Evolutionary conservation across 1,140 invertebrate species (phyloP).

Genomic region (Manduca sexta): DNA sequence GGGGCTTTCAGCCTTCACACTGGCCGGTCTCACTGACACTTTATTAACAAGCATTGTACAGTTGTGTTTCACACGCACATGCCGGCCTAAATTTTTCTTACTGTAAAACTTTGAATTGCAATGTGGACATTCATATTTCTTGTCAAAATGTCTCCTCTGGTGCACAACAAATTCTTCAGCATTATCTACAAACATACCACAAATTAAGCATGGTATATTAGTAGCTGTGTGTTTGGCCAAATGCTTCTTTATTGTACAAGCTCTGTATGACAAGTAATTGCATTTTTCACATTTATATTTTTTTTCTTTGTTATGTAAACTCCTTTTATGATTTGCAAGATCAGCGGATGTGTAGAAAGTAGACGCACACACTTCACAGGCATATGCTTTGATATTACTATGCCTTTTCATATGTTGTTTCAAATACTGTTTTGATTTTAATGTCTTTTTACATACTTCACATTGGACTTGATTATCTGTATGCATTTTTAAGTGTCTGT

Average conservation of each 20-base stretch:
- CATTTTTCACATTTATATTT: slow-evolving; percentile 42
- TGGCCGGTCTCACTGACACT: slow-evolving; percentile 3
- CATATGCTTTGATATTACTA: slow-evolving; percentile 33
- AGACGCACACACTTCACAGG: slow-evolving; percentile 48
- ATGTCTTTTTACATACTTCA: slow-evolving; percentile 38
- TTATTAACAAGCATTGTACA: slow-evolving; percentile 1
- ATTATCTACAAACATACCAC: slow-evolving; percentile 38
- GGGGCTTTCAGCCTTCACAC: slow-evolving; percentile 22
- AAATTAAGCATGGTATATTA: slow-evolving; percentile 39
- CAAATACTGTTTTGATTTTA: slow-evolving; percentile 23
- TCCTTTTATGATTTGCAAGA: slow-evolving; percentile 45
- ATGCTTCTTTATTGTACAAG: slow-evolving; percentile 27
- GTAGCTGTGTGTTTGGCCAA: slow-evolving; percentile 32
- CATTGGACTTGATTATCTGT: slow-evolving; percentile 26
- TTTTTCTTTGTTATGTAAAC: slow-evolving; percentile 31
- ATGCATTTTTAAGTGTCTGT: slow-evolving; percentile 42
- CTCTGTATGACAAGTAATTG: slow-evolving; percentile 28
- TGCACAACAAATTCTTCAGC: slow-evolving; percentile 30
- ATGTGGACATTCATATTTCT: slow-evolving; percentile 28
- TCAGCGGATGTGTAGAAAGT: slow-evolving; percentile 44
- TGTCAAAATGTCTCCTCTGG: slow-evolving; percentile 34
- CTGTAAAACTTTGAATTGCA: slow-evolving; percentile 28
- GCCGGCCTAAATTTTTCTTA: slow-evolving; percentile 22
- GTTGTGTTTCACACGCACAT: slow-evolving; percentile 26
- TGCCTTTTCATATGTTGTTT: slow-evolving; percentile 45